Conservation (phyloP, 2,888 invertebrate species). For the Morinoia aosen region DNA sequence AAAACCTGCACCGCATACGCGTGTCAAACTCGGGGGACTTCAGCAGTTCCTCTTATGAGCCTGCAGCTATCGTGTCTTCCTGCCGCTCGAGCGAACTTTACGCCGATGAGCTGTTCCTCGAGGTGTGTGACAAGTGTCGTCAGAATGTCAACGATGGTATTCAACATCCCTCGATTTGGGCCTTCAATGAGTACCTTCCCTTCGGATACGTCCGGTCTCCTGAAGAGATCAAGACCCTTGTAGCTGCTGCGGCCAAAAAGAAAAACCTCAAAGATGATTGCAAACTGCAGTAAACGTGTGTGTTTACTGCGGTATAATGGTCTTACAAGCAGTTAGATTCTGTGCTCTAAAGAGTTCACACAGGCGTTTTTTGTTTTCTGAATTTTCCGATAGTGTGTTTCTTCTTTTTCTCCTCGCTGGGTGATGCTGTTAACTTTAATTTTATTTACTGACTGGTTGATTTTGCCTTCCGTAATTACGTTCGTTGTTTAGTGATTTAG, state of each 20-base stretch:
- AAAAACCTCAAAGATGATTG: slow-evolving; percentile 64
- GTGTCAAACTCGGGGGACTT: slow-evolving; percentile 30
- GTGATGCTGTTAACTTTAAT: not conserved
- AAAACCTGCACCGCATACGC: slow-evolving; percentile 43
- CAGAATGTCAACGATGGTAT: slow-evolving; percentile 65
- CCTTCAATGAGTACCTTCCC: slow-evolving; percentile 52
- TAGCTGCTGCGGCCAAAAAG: slow-evolving; percentile 47
- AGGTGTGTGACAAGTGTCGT: slow-evolving; percentile 64
- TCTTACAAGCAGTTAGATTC: not conserved
- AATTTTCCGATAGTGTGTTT: not conserved
- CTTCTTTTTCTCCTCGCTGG: not conserved
- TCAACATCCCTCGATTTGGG: slow-evolving; percentile 66
- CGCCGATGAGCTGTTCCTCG: slow-evolving; percentile 58
- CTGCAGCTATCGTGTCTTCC: not conserved
- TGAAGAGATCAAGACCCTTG: slow-evolving; percentile 58
- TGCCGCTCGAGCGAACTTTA: not conserved
- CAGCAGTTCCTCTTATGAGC: not conserved
- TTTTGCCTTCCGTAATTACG: not conserved
- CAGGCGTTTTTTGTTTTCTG: not conserved
- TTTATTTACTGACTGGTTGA: not conserved
- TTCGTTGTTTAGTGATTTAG: not conserved
- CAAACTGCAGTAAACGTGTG: slow-evolving; percentile 61
- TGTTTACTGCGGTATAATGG: not conserved
- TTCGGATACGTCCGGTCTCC: slow-evolving; percentile 56
- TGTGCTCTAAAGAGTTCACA: not conserved